These are phyloP conservation scores for Oedothorax gibbosus DNA, from an alignment of 1,140 invertebrate genomes.

Conservation along the genomic window DNA sequence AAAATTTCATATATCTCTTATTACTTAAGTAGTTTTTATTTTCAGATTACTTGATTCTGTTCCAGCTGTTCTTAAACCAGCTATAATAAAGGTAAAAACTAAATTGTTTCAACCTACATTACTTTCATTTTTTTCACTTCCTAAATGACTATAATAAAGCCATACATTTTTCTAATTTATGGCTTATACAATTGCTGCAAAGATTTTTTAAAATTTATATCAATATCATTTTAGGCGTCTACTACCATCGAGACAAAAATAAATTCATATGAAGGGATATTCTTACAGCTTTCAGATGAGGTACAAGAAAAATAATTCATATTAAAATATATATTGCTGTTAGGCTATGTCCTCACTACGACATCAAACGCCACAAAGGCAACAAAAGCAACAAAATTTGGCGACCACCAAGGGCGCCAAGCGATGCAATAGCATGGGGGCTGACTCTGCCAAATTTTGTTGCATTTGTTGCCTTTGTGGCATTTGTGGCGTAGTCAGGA, in stretches of 20 bases:
- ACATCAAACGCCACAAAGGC: too few relatives aligned
- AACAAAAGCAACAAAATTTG: too few relatives aligned
- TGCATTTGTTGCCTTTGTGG: too few relatives aligned
- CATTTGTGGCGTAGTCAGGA: neutral
- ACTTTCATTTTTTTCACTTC: neutral
- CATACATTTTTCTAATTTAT: too few relatives aligned
- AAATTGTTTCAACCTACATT: neutral
- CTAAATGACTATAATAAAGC: too few relatives aligned
- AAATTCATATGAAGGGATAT: slow-evolving; percentile 83
- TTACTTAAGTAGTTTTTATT: neutral
- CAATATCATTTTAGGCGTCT: slow-evolving; percentile 41
- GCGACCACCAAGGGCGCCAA: too few relatives aligned
- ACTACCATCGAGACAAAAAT: slow-evolving; percentile 62
- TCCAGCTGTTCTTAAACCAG: slow-evolving; percentile 79
- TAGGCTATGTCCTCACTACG: too few relatives aligned
- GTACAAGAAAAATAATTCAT: slow-evolving; percentile 17
- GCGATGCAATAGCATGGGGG: too few relatives aligned
- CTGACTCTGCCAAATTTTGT: too few relatives aligned
- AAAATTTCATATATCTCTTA: too few relatives aligned
- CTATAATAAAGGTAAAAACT: slow-evolving; percentile 71
- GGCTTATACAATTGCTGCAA: too few relatives aligned
- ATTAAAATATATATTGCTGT: neutral
- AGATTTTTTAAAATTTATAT: neutral
- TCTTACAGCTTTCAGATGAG: slow-evolving; percentile 87
- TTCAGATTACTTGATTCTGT: slow-evolving; percentile 78